Evolutionary conservation across 2,113 vertebrate genomes (phyloP).

Genomic region (Ginglymostoma cirratum): DNA sequence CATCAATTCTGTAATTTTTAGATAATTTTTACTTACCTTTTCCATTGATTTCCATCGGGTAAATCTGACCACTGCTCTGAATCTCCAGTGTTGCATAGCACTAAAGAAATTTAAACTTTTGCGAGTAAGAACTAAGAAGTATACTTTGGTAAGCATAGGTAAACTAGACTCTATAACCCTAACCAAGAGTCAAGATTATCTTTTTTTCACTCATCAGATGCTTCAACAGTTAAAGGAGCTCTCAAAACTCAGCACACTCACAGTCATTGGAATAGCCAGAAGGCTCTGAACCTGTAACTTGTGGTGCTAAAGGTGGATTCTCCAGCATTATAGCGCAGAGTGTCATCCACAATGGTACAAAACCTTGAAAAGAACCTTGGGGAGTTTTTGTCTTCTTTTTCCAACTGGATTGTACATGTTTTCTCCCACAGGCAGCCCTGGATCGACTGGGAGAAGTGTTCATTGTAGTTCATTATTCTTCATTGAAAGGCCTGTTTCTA

Average conservation of each 20-base stretch:
- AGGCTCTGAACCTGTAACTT: background rate
- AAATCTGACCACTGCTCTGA: slow-evolving; percentile 3
- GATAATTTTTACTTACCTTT: slow-evolving; percentile 31
- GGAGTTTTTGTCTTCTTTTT: slow-evolving; percentile 22
- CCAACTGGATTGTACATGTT: background rate
- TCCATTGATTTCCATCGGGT: background rate
- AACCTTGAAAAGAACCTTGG: background rate
- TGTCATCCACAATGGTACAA: background rate
- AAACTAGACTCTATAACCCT: background rate
- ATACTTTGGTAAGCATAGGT: background rate
- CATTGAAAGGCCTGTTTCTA: background rate
- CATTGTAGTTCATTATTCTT: slow-evolving; percentile 25
- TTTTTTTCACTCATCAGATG: background rate
- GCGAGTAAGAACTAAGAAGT: background rate
- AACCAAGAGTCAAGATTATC: background rate
- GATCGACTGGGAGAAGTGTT: background rate
- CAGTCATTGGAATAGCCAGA: background rate
- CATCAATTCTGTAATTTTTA: background rate
- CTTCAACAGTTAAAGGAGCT: background rate
- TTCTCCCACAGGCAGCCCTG: background rate
- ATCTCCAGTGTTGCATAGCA: background rate
- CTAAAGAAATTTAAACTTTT: background rate
- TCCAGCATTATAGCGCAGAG: background rate
- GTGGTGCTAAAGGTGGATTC: background rate
- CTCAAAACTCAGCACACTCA: background rate